These are phyloP conservation scores for Crocodylus rhombifer DNA, from an alignment of 2,797 vertebrate species.

Conservation along the genomic window DNA sequence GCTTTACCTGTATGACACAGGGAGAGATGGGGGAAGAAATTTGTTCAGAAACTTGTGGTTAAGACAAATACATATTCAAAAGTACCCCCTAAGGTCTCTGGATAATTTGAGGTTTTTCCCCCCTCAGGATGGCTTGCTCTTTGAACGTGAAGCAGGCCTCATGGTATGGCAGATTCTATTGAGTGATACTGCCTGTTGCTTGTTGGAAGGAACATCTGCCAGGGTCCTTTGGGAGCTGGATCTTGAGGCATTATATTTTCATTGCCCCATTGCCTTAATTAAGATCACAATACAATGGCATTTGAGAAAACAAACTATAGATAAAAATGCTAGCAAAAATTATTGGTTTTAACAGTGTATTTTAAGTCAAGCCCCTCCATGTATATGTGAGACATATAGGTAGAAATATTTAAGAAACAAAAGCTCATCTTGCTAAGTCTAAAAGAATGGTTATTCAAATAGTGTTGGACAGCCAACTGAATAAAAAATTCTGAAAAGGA, in stretches of 20 bases:
- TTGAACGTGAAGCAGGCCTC: no score
- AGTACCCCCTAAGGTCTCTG: no score
- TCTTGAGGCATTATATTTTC: not conserved
- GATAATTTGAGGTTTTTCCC: no score
- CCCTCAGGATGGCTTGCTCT: no score
- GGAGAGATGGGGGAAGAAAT: no score
- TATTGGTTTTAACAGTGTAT: accelerated
- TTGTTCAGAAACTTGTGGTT: no score
- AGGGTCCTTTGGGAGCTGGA: not conserved
- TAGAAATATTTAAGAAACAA: not conserved
- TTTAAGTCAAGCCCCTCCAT: not conserved
- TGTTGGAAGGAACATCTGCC: no score
- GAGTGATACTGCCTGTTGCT: no score
- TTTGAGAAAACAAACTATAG: not conserved
- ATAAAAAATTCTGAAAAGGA: not conserved
- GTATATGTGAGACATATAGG: not conserved
- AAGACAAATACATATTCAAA: no score
- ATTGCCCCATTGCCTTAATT: not conserved
- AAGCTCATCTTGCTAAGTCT: not conserved
- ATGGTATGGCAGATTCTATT: no score
- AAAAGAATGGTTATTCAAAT: not conserved
- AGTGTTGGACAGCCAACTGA: not conserved
- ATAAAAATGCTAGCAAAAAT: not conserved
- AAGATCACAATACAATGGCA: not conserved
- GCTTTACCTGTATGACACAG: no score